Conservation (phyloP, 2,797 vertebrate genomes). For the Natrix natrix region DNA sequence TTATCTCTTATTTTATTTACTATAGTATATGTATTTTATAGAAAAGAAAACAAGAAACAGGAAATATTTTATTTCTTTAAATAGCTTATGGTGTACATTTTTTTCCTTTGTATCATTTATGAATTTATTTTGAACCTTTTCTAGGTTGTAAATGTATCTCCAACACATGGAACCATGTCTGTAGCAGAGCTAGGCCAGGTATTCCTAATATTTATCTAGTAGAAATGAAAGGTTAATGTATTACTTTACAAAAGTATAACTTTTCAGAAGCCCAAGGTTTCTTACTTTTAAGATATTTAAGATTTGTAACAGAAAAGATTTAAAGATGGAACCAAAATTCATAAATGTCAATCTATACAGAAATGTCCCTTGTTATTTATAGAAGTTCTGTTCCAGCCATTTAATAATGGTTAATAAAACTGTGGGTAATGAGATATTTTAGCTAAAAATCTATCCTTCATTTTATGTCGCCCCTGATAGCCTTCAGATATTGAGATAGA, state of each 20-base stretch:
- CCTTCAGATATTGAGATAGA: neutral
- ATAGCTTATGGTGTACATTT: slow-evolving; percentile 21
- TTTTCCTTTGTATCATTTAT: slow-evolving; percentile 12
- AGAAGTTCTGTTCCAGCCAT: neutral
- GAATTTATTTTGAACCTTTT: slow-evolving; percentile 53
- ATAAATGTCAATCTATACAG: neutral
- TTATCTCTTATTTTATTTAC: neutral
- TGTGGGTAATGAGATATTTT: neutral
- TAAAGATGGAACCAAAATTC: neutral
- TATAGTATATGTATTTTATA: neutral
- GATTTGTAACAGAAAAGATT: neutral
- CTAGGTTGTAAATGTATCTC: slow-evolving; percentile 44
- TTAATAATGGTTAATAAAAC: neutral
- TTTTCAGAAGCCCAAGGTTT: neutral
- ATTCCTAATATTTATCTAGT: neutral
- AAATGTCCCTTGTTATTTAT: neutral
- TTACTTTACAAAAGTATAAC: neutral
- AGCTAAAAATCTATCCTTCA: neutral
- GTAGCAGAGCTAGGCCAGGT: slow-evolving; percentile 72
- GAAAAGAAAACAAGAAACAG: neutral
- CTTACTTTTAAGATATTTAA: neutral
- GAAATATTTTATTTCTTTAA: neutral
- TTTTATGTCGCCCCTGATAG: neutral
- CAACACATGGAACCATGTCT: slow-evolving; percentile 56
- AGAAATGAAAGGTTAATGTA: rapidly evolving